These are phyloP conservation scores for Aegotheles bennettii DNA, from an alignment of 2,113 vertebrate species.

Conservation along the genomic window DNA sequence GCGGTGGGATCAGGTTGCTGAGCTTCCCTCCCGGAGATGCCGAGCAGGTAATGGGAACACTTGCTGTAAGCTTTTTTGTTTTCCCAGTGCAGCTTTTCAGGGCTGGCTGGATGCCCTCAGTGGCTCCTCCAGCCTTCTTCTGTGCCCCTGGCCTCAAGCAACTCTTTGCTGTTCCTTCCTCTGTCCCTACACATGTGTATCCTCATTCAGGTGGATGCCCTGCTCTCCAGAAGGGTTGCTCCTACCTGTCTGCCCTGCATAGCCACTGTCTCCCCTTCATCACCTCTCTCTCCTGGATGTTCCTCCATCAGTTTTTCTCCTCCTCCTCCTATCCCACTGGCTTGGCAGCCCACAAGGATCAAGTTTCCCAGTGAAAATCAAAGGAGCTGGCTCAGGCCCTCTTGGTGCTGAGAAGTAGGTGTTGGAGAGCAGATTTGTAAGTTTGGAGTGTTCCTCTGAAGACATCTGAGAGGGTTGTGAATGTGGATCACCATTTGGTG, in stretches of 20 bases:
- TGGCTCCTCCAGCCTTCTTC: neutral
- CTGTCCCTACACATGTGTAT: neutral
- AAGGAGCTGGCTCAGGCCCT: neutral
- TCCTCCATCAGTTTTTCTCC: neutral
- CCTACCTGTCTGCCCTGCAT: neutral
- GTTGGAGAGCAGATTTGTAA: neutral
- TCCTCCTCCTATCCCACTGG: neutral
- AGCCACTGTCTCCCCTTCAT: neutral
- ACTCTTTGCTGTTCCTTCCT: neutral
- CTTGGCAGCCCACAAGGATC: neutral
- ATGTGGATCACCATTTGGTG: neutral
- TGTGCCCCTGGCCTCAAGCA: neutral
- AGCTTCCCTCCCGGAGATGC: conserved; percentile 91
- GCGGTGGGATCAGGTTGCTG: conserved; percentile 93
- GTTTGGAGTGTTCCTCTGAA: neutral
- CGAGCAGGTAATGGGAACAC: conserved; percentile 79
- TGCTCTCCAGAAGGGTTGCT: neutral
- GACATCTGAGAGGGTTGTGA: neutral
- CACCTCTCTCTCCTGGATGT: neutral
- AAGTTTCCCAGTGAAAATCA: neutral
- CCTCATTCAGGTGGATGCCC: neutral
- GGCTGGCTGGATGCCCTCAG: neutral
- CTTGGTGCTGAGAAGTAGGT: neutral
- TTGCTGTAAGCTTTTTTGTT: neutral
- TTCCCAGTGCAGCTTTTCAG: neutral